These are phyloP conservation scores for Syrista parreyssii DNA, from an alignment of 2,888 invertebrate species.

Conservation along the genomic window DNA sequence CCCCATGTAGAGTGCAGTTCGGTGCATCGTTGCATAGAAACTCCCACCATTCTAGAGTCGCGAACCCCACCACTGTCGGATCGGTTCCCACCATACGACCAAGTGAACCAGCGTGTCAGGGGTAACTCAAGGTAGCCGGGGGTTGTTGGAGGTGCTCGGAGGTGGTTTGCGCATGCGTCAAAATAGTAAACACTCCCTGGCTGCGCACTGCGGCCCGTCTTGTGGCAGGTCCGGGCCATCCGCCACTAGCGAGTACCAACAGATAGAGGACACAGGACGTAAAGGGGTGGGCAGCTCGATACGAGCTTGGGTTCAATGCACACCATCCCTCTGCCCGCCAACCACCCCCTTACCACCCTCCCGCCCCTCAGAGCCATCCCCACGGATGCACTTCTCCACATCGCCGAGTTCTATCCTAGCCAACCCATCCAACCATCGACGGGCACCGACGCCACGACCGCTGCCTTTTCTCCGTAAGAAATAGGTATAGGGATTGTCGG, in stretches of 20 bases:
- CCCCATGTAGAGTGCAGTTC: background rate
- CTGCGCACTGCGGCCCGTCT: constrained; percentile 60
- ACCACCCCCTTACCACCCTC: background rate
- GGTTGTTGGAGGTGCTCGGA: constrained; percentile 9
- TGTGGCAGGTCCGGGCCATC: constrained; percentile 61
- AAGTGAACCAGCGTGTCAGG: constrained; percentile 36
- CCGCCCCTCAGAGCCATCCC: background rate
- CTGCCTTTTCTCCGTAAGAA: background rate
- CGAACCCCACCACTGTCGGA: constrained; percentile 29
- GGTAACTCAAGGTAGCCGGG: constrained; percentile 15
- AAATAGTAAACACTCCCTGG: constrained; percentile 62
- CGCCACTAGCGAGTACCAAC: constrained; percentile 20
- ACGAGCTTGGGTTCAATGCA: constrained; percentile 60
- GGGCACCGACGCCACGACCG: background rate
- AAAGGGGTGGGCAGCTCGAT: constrained; percentile 53
- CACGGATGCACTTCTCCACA: constrained; percentile 33
- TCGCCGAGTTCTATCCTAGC: constrained; percentile 17
- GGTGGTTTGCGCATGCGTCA: constrained; percentile 49
- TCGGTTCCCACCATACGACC: constrained; percentile 24
- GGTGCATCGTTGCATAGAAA: constrained; percentile 8
- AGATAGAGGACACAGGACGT: constrained; percentile 26
- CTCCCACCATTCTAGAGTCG: constrained; percentile 16
- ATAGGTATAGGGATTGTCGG: background rate
- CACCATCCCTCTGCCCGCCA: constrained; percentile 39
- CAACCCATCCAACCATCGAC: background rate